Percentiles rank a stretch among this genome's conserved stretches.
Conservation (phyloP, 2,888 invertebrate genomes). For the Latrodectus hesperus region DNA sequence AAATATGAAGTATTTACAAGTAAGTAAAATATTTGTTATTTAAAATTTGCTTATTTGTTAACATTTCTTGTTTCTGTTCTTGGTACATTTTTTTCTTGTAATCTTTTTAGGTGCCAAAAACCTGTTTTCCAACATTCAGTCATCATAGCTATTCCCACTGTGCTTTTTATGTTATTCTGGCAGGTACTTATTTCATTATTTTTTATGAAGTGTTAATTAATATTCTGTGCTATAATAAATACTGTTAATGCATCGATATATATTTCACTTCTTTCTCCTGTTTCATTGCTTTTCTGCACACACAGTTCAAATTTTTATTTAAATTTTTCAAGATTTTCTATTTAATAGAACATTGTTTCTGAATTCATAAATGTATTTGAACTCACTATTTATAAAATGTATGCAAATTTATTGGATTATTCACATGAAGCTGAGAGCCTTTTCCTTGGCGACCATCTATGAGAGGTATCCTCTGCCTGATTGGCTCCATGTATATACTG, state of each 20-base stretch:
- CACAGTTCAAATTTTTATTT: background rate
- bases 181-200: conserved; percentile 74
- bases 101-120: conserved; percentile 42
- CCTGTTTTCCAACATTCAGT: conserved; percentile 70
- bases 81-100: conserved; percentile 3
- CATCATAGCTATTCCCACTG: conserved; percentile 73
- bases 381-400: no score
- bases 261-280: background rate
- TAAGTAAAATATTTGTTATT: no score
- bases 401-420: no score
- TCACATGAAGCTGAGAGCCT: no score
- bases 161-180: conserved; percentile 77
- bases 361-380: no score
- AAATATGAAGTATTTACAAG: no score
- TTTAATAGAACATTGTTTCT: no score
- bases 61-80: background rate
- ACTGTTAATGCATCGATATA: no score
- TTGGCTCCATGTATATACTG: no score
- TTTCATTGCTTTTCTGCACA: background rate
- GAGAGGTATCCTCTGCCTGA: no score
- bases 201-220: background rate
- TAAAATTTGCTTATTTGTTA: no score
- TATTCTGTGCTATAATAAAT: background rate
- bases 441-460: no score
- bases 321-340: background rate